A percentile compares a stretch with the other conserved stretches of the same genome.
Evolutionary conservation across 2,113 vertebrate species (phyloP).

Genomic region (Aptenodytes patagonicus): DNA sequence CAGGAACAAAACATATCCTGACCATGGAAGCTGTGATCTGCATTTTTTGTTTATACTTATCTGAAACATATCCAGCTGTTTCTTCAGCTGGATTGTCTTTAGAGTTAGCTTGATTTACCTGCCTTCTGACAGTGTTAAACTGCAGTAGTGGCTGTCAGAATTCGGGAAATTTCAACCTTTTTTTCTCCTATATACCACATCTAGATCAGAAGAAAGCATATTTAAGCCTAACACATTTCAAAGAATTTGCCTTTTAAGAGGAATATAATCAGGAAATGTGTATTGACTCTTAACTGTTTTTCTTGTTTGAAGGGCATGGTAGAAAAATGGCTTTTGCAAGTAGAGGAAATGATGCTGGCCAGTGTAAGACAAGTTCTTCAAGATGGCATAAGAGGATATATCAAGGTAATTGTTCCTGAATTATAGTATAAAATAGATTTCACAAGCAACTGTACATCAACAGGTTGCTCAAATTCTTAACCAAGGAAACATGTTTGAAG

Average conservation of each 20-base stretch:
- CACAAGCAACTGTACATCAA: neutral
- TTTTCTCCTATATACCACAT: neutral
- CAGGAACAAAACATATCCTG: neutral
- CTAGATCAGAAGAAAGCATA: neutral
- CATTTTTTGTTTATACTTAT: neutral
- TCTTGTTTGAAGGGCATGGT: constrained; percentile 84
- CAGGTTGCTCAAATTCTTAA: neutral
- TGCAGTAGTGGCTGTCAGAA: neutral
- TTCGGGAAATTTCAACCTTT: neutral
- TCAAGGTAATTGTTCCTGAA: constrained; percentile 71
- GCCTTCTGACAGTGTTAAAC: neutral
- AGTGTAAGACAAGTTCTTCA: constrained; percentile 82
- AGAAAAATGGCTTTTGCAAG: constrained; percentile 91
- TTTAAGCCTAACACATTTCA: neutral
- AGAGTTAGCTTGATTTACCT: neutral
- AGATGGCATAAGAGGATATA: constrained; percentile 78
- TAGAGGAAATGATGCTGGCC: constrained; percentile 85
- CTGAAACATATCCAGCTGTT: neutral
- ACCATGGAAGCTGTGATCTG: neutral
- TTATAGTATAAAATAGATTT: neutral
- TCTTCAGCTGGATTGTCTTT: neutral
- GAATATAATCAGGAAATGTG: neutral
- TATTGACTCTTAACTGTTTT: neutral
- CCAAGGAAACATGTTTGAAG: neutral
- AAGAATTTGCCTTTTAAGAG: neutral